These are phyloP conservation scores for Pipistrellus kuhlii DNA, from an alignment of 2,797 vertebrate species.

Conservation along the genomic window DNA sequence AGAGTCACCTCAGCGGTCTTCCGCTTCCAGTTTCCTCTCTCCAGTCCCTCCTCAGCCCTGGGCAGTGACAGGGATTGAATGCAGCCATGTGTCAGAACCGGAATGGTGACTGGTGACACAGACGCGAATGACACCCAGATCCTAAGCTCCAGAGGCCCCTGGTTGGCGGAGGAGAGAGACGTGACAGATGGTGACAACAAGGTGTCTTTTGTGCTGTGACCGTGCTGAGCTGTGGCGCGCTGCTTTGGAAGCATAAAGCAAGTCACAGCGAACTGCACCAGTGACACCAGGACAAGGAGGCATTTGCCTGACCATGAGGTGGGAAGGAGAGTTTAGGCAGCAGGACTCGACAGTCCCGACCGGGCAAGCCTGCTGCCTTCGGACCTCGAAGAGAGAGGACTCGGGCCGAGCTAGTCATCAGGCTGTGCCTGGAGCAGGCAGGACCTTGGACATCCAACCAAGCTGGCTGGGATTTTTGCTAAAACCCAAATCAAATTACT, in stretches of 20 bases:
- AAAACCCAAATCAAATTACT: neutral
- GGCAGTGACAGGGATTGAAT: neutral
- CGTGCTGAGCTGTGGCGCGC: neutral
- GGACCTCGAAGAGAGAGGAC: neutral
- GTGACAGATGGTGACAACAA: neutral
- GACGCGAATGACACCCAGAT: neutral
- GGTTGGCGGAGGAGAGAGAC: neutral
- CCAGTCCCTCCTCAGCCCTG: neutral
- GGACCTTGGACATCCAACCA: neutral
- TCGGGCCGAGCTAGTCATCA: rapidly evolving
- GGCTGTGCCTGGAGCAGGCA: rapidly evolving
- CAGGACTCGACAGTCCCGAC: neutral
- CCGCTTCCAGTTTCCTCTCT: neutral
- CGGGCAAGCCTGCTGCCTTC: neutral
- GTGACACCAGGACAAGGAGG: neutral
- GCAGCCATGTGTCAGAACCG: neutral
- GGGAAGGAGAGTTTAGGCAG: neutral
- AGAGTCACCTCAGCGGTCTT: neutral
- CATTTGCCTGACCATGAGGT: neutral
- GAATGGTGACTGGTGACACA: neutral
- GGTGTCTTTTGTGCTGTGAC: neutral
- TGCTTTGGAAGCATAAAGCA: constrained; percentile 10
- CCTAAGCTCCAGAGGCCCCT: neutral
- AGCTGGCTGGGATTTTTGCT: neutral
- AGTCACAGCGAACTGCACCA: constrained; percentile 34